These are phyloP conservation scores for Leucania comma DNA, from an alignment of 2,888 invertebrate genomes.

Conservation along the genomic window DNA sequence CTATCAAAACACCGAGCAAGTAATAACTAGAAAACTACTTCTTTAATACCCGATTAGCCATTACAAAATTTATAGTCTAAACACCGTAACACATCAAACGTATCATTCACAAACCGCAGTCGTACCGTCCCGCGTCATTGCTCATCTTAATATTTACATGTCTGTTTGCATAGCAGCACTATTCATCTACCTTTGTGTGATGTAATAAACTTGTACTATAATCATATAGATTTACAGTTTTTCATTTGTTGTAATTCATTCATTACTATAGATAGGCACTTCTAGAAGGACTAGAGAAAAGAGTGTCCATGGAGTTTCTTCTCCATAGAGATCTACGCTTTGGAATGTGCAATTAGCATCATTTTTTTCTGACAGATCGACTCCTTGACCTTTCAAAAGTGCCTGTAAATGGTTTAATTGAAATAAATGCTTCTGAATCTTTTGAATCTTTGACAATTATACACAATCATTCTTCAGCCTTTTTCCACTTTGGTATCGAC, in stretches of 20 bases:
- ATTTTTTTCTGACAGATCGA: no score
- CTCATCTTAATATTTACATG: conserved; percentile 40
- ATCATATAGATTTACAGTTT: neutral
- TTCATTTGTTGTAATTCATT: neutral
- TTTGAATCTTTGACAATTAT: no score
- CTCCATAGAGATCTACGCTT: no score
- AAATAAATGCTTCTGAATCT: no score
- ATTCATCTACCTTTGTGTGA: neutral
- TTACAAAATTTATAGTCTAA: conserved; percentile 9
- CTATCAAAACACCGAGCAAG: neutral
- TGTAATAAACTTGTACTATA: neutral
- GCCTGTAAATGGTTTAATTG: no score
- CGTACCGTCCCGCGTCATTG: conserved; percentile 22
- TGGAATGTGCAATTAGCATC: no score
- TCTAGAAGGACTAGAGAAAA: no score
- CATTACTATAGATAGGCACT: neutral
- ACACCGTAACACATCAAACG: conserved; percentile 38
- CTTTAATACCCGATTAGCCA: neutral
- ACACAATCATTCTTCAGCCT: no score
- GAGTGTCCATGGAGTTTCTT: no score
- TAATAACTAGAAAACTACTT: neutral
- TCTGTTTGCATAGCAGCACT: conserved; percentile 11
- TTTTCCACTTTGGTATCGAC: no score
- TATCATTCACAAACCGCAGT: conserved; percentile 6
- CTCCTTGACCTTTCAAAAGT: no score